Evolutionary conservation across 2,113 vertebrate species (phyloP).

Genomic region (Scartelaos histophorus): DNA sequence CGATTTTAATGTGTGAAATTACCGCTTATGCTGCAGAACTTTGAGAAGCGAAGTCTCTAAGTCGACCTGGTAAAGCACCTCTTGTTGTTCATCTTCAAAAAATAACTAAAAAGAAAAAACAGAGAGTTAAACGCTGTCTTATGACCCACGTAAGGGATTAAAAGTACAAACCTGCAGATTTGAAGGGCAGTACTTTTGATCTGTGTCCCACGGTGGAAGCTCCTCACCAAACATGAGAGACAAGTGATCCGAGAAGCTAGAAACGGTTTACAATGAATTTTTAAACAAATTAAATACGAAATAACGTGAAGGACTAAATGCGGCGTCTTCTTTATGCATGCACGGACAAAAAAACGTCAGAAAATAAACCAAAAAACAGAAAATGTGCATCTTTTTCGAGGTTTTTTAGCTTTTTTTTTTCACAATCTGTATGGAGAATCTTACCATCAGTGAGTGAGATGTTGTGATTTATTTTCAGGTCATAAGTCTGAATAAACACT

Average conservation of each 20-base stretch:
- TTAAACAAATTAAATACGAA: background rate
- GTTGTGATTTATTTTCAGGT: too few relatives aligned
- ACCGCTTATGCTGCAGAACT: constrained; percentile 86
- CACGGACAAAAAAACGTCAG: too few relatives aligned
- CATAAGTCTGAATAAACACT: too few relatives aligned
- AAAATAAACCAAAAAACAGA: too few relatives aligned
- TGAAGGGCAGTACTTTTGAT: constrained; percentile 84
- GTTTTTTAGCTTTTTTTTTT: too few relatives aligned
- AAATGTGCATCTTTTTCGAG: too few relatives aligned
- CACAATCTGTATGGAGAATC: too few relatives aligned
- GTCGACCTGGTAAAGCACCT: constrained; percentile 78
- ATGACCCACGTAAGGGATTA: background rate
- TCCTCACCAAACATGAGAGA: constrained; percentile 90
- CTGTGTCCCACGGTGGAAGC: constrained; percentile 88
- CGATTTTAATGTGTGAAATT: background rate
- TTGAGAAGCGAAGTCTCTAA: constrained; percentile 77
- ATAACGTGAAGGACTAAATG: too few relatives aligned
- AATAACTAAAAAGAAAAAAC: constrained; percentile 80
- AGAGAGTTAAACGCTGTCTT: background rate
- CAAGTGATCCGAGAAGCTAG: constrained; percentile 91
- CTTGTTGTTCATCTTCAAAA: constrained; percentile 85
- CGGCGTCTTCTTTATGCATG: too few relatives aligned
- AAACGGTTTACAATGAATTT: background rate
- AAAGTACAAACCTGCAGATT: constrained; percentile 83
- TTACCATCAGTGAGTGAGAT: too few relatives aligned